Percentiles rank a stretch among this genome's conserved stretches.
Evolutionary conservation across 2,888 invertebrate species (phyloP).

Genomic region (Acronicta alni): DNA sequence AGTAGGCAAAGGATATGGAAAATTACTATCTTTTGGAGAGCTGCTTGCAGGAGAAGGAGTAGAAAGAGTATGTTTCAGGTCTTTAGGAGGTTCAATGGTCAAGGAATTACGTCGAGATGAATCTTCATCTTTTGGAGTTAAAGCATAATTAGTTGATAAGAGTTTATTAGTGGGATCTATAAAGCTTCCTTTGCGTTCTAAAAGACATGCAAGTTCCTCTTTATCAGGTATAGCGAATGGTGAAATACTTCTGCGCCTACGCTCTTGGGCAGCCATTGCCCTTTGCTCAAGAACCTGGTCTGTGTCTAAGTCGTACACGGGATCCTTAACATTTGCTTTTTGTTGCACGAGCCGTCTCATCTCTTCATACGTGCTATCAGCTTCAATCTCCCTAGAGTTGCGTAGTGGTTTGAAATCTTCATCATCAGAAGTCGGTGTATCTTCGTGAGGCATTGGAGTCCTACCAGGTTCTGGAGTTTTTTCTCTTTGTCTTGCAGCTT

Average conservation of each 20-base stretch:
- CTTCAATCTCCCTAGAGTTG: constrained; percentile 83
- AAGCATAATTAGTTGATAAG: constrained; percentile 79
- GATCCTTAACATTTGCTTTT: constrained; percentile 79
- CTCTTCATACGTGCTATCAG: constrained; percentile 85
- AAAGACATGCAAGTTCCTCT: constrained; percentile 68
- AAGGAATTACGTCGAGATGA: constrained; percentile 73
- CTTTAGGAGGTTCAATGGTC: constrained; percentile 71
- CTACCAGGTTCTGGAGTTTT: constrained; percentile 86
- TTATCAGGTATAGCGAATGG: constrained; percentile 85
- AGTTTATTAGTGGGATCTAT: constrained; percentile 86
- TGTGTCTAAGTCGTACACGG: constrained; percentile 83
- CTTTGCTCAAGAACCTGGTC: constrained; percentile 84
- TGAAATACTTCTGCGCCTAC: constrained; percentile 86
- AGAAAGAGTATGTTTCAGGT: constrained; percentile 68
- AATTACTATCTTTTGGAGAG: constrained; percentile 77
- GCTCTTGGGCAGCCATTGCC: constrained; percentile 79
- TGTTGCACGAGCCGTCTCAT: constrained; percentile 84
- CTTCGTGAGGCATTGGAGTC: constrained; percentile 87
- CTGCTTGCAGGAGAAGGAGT: constrained; percentile 70
- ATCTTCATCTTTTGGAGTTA: constrained; percentile 82
- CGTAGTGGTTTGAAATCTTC: constrained; percentile 76
- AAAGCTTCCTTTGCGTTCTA: constrained; percentile 85
- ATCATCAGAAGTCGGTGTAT: constrained; percentile 90
- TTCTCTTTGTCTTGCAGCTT: constrained; percentile 83
- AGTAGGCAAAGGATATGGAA: constrained; percentile 71